These are phyloP conservation scores for Coturnix japonica DNA, from an alignment of 2,113 vertebrate species.

Conservation along the genomic window DNA sequence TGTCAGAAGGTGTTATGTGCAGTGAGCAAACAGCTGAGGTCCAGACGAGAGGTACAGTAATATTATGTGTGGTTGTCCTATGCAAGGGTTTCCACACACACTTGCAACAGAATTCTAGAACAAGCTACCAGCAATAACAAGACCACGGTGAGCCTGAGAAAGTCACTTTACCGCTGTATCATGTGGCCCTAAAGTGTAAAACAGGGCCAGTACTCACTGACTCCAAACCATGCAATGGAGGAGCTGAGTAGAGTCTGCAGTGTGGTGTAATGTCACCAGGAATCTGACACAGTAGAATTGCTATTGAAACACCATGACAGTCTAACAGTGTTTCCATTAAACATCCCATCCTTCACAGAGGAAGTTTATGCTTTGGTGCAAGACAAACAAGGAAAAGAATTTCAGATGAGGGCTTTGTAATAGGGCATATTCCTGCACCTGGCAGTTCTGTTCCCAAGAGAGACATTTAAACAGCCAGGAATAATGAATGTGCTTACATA, in stretches of 20 bases:
- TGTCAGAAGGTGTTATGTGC: slow-evolving; percentile 60
- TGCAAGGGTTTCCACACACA: background rate
- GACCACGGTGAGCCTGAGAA: background rate
- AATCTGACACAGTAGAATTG: slow-evolving; percentile 50
- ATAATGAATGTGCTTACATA: background rate
- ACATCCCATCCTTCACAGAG: slow-evolving; percentile 52
- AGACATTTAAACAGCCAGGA: slow-evolving; percentile 14
- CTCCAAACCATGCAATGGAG: slow-evolving; percentile 2
- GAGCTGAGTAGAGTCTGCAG: background rate
- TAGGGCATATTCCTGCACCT: slow-evolving; percentile 15
- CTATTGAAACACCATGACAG: slow-evolving; percentile 58
- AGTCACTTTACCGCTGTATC: background rate
- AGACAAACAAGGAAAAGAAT: slow-evolving; percentile 53
- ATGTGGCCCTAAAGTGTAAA: background rate
- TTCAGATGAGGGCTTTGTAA: slow-evolving; percentile 43
- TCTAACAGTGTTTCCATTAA: slow-evolving; percentile 58
- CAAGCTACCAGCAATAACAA: background rate
- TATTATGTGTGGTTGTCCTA: background rate
- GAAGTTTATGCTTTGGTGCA: slow-evolving; percentile 56
- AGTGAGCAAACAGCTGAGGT: slow-evolving; percentile 35
- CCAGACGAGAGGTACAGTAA: background rate
- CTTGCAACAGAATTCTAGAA: background rate
- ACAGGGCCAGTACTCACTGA: slow-evolving; percentile 8
- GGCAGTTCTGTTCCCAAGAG: background rate
- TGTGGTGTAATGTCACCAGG: background rate